phyloP scores from a whole-genome alignment of 2,113 vertebrate species.

The Epinephelus lanceolatus region DNA sequence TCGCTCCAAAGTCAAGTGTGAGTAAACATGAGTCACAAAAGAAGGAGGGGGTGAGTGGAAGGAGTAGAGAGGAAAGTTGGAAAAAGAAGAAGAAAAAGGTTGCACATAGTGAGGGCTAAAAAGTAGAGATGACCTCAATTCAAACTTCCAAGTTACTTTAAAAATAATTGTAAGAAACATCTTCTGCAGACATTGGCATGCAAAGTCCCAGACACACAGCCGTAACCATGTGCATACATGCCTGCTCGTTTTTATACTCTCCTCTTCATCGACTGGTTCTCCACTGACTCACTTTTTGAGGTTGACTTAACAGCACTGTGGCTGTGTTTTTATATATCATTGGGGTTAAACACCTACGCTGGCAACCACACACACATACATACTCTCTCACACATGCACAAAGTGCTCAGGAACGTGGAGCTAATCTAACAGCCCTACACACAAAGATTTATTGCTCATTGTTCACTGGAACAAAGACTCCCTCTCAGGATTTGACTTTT shows the following conservation, averaged over 20 bases:
- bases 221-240: constrained; percentile 4
- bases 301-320: constrained; percentile 48
- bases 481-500: constrained; percentile 15
- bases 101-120: constrained; percentile 7
- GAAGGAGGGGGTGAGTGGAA: constrained; percentile 12
- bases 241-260: constrained; percentile 2
- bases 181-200: neutral
- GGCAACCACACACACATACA: constrained; percentile 38
- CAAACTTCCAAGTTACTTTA: constrained; percentile 17
- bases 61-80: constrained; percentile 6
- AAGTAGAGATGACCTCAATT: constrained; percentile 3
- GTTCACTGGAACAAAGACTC: constrained; percentile 49
- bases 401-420: constrained; percentile 67
- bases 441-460: constrained; percentile 48
- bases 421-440: constrained; percentile 41
- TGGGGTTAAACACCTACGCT: constrained; percentile 35
- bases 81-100: constrained; percentile 3
- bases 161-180: constrained; percentile 7
- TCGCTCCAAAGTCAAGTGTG: constrained; percentile 44
- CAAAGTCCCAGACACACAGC: constrained; percentile 13
- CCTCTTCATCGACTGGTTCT: constrained; percentile 15
- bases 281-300: constrained; percentile 72
- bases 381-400: constrained; percentile 26
- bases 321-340: constrained; percentile 53
- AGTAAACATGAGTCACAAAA: constrained; percentile 73